Conservation (phyloP, 2,888 invertebrate genomes). For the Chaitophorus viminalis region DNA sequence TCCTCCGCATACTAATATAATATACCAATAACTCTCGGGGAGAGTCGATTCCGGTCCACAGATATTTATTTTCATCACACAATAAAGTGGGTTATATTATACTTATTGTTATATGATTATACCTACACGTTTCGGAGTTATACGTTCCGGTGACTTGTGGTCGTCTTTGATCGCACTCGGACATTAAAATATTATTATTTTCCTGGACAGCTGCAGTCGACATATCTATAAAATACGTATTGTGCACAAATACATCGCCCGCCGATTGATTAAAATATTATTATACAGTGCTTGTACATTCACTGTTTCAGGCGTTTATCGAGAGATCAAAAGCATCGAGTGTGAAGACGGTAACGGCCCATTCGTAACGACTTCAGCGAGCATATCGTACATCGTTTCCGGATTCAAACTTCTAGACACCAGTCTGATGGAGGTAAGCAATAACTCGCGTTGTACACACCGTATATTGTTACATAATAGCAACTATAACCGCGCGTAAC, state of each 20-base stretch:
- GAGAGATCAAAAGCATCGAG: conserved; percentile 67
- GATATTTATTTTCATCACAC: conserved; percentile 22
- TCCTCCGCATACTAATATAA: no score
- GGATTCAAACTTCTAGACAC: conserved; percentile 68
- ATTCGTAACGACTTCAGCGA: conserved; percentile 40
- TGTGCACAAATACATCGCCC: no score
- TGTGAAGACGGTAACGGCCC: conserved; percentile 66
- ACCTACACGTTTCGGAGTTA: background rate
- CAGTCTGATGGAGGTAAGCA: conserved; percentile 66
- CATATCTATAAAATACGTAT: no score
- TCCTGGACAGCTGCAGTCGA: no score
- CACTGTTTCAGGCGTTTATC: conserved; percentile 66
- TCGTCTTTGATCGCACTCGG: background rate
- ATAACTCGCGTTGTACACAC: no score
- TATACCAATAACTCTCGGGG: conserved; percentile 11
- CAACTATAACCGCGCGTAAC: no score
- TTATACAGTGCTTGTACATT: no score
- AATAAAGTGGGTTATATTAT: background rate
- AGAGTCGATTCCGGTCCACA: background rate
- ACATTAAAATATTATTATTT: background rate
- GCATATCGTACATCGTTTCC: conserved; percentile 66
- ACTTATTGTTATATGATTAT: no score
- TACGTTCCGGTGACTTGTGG: background rate
- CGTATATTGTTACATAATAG: no score
- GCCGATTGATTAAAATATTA: no score